Evolutionary conservation across 2,113 vertebrate genomes (phyloP).

Genomic region (Malaclemys terrapin): DNA sequence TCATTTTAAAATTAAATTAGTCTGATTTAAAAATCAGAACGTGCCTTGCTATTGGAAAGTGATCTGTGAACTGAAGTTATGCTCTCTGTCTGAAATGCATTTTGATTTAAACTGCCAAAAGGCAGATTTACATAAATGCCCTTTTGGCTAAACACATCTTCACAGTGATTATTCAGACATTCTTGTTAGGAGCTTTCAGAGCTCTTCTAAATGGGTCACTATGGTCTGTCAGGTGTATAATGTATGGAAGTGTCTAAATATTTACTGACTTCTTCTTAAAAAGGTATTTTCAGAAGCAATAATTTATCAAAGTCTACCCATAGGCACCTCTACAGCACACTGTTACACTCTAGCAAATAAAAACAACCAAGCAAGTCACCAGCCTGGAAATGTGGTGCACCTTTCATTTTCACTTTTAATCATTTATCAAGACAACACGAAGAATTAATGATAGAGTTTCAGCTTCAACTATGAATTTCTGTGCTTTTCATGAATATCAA

Average conservation of each 20-base stretch:
- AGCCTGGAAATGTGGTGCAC: background rate
- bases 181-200: background rate
- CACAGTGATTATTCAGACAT: background rate
- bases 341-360: background rate
- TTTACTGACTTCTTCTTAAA: background rate
- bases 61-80: background rate
- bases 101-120: background rate
- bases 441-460: background rate
- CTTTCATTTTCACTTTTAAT: background rate
- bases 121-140: background rate
- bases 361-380: background rate
- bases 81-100: background rate
- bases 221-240: background rate
- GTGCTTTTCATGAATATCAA: background rate
- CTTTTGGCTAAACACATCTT: background rate
- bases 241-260: background rate
- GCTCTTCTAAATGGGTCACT: background rate
- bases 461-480: background rate
- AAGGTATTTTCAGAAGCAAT: background rate
- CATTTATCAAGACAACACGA: background rate
- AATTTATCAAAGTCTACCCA: background rate
- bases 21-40: background rate
- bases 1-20: background rate
- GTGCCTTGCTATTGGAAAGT: background rate
- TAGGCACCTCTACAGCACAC: background rate